Percentiles rank a stretch among this genome's conserved stretches.
phyloP scores from a whole-genome alignment of 2,888 invertebrate genomes.

The Amphipoea lucens region DNA sequence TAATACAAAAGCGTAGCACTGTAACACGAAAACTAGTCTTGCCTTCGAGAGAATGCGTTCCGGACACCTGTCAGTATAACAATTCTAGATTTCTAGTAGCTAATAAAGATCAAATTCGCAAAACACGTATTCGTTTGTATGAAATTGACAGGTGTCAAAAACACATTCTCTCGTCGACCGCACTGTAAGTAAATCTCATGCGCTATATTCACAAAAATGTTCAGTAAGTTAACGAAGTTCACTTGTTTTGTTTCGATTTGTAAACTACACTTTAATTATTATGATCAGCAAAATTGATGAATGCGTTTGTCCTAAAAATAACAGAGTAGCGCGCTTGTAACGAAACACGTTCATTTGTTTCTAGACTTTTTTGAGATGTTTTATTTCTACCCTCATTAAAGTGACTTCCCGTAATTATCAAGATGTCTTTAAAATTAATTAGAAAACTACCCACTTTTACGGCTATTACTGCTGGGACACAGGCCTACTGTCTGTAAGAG shows the following conservation, averaged over 20 bases:
- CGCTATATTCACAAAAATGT: neutral
- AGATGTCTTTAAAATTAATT: neutral
- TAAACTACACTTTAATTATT: neutral
- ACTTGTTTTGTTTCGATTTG: neutral
- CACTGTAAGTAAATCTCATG: too few species aligned
- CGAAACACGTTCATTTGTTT: neutral
- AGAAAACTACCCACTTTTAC: neutral
- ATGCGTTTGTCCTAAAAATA: neutral
- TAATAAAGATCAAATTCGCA: too few species aligned
- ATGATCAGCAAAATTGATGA: neutral
- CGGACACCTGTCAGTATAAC: too few species aligned
- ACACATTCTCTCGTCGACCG: too few species aligned
- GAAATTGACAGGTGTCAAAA: too few species aligned
- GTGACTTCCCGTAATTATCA: neutral
- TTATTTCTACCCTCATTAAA: slow-evolving; percentile 1
- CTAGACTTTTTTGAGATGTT: neutral
- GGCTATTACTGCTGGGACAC: neutral
- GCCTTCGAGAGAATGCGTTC: too few species aligned
- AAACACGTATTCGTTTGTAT: too few species aligned
- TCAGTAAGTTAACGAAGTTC: too few species aligned
- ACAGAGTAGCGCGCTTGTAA: neutral
- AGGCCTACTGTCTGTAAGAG: neutral
- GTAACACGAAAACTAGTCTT: neutral
- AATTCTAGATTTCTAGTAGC: too few species aligned
- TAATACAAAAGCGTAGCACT: neutral